Base-by-base conservation (phyloP, 2,113 vertebrate genomes). In the Okapia johnstoni region DNA sequence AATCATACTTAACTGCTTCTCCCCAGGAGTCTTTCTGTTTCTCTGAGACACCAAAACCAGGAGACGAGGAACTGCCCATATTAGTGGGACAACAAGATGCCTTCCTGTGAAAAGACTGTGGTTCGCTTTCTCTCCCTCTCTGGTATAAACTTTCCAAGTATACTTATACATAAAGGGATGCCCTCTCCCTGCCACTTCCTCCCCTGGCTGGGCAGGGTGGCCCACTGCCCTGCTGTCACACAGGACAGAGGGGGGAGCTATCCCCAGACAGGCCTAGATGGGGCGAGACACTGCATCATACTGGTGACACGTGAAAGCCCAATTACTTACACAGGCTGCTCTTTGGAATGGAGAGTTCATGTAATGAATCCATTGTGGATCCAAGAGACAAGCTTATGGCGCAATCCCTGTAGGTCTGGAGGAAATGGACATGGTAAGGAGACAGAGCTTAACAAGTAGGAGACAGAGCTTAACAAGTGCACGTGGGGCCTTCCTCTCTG, bases 401-500 rank as follows among this genome's bases (percentile, higher is more conserved):
- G 58, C 54, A 80, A 81, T 48, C 83, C 52, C 57, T 13, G 25
- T 1, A 36, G 33, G 25, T 15, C 21, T 13, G 10, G 5, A 11
- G 14, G 33, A 8, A 33, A 81, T 8, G 81, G 36, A 40, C 28
- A 63, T 0, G 0, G 7, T 17, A 9, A 21, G 13, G 14, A 33
- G 66, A 58, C 15, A 70, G 16, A 23, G 48, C 19, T 7, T 19
- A 80, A 91, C 11, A 57, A 76, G 7, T 16, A 40, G 40, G 40
- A 40, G 7, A 46, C 46, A 46, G 16, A 17, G 40, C 19, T 7
- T 19, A 80, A 91, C 11, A 57, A 76, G 7, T 16, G 7, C 4
- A 40, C 0, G 0, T 2, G 8, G 5, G 46, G 7, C 14, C 7
- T 66, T 50, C 73, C 21, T 66, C 50, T 6, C 23, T 23, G 16